phyloP scores from a whole-genome alignment of 2,113 vertebrate species.

The Carassius auratus region DNA sequence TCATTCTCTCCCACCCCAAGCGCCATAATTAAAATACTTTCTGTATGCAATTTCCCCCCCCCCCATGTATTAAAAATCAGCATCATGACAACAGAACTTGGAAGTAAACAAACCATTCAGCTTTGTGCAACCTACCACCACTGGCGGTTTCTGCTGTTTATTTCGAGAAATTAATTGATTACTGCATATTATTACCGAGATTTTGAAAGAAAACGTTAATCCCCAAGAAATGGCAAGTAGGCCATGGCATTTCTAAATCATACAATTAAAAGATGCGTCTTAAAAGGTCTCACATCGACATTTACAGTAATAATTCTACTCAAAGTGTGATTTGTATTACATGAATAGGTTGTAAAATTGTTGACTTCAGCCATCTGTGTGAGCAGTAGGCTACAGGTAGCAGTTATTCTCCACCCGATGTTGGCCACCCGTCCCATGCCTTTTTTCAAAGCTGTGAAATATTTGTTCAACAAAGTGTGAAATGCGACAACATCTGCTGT shows the following conservation, averaged over 20 bases:
- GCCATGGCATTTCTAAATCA: not conserved
- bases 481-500: slow-evolving; percentile 60
- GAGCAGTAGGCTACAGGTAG: slow-evolving; percentile 50
- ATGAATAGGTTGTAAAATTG: slow-evolving; percentile 16
- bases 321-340: not conserved
- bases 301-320: slow-evolving; percentile 16
- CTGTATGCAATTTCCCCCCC: slow-evolving; percentile 15
- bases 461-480: slow-evolving; percentile 62
- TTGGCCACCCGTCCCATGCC: slow-evolving; percentile 29
- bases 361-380: slow-evolving; percentile 37
- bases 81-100: slow-evolving; percentile 12
- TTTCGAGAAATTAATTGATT: slow-evolving; percentile 4
- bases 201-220: not conserved
- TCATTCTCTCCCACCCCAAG: slow-evolving; percentile 35
- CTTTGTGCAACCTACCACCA: not conserved
- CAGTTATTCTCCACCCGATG: slow-evolving; percentile 17
- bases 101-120: slow-evolving; percentile 35
- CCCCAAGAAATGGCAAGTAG: not conserved
- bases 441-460: slow-evolving; percentile 49
- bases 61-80: slow-evolving; percentile 5
- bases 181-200: not conserved
- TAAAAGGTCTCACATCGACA: not conserved
- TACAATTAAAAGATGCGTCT: not conserved
- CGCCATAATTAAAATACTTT: slow-evolving; percentile 45
- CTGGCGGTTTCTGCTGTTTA: slow-evolving; percentile 23